A percentile compares a stretch with the other conserved stretches of the same genome.
Conservation (phyloP, 2,888 invertebrate genomes). For the Fissipunctia ypsillon region DNA sequence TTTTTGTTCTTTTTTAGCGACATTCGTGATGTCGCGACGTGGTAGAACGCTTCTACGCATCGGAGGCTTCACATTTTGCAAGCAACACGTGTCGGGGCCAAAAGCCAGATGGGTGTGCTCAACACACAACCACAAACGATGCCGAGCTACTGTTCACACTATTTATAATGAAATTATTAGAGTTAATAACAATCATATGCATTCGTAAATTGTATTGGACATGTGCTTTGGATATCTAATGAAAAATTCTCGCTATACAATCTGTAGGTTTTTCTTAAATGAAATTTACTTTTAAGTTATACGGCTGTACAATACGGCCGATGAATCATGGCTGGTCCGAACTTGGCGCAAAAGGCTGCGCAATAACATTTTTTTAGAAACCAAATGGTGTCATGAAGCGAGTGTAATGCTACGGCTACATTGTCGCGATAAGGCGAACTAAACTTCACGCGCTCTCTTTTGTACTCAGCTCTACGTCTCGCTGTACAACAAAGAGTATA, state of each 20-base stretch:
- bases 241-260: not conserved
- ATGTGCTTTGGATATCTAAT: not conserved
- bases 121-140: conserved; percentile 70
- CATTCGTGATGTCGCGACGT: conserved; percentile 66
- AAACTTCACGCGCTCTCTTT: no score
- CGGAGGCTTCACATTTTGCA: conserved; percentile 69
- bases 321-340: not conserved
- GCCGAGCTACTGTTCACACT: conserved; percentile 68
- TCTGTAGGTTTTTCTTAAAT: not conserved
- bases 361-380: not conserved
- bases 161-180: conserved; percentile 58
- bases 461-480: no score
- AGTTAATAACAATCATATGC: conserved; percentile 65
- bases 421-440: no score
- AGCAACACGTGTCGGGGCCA: conserved; percentile 52
- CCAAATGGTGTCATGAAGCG: not conserved
- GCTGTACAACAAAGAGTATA: no score
- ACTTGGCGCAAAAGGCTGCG: not conserved
- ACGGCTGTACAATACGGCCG: not conserved
- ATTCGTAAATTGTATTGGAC: conserved; percentile 27
- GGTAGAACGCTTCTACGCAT: conserved; percentile 66
- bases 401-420: no score
- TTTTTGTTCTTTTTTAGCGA: conserved; percentile 52
- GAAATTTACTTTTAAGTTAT: not conserved
- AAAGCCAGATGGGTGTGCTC: conserved; percentile 72